These are phyloP conservation scores for Rhynchonycteris naso DNA, from an alignment of 2,797 vertebrate genomes.

Conservation along the genomic window DNA sequence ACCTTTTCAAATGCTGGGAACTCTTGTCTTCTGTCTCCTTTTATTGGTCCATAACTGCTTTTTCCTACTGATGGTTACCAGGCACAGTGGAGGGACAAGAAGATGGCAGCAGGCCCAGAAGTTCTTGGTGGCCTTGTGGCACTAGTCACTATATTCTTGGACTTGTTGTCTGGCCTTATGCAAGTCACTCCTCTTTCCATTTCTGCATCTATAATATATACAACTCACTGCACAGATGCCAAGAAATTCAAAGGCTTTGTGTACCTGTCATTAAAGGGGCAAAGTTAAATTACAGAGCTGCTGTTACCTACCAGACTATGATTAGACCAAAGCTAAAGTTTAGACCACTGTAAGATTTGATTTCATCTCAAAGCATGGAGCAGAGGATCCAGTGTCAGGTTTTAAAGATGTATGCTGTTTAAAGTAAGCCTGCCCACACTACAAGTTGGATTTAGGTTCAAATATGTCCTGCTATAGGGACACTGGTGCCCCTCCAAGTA, in stretches of 20 bases:
- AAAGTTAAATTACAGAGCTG: background rate
- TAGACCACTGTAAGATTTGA: slow-evolving; percentile 37
- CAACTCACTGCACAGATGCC: slow-evolving; percentile 59
- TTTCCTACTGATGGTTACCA: background rate
- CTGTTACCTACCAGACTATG: background rate
- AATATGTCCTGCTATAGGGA: background rate
- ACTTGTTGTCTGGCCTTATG: background rate
- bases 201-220: slow-evolving; percentile 47
- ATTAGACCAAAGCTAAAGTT: slow-evolving; percentile 37
- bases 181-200: background rate
- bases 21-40: background rate
- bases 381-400: background rate
- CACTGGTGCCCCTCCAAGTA: background rate
- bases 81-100: background rate
- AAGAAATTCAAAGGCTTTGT: slow-evolving; percentile 68
- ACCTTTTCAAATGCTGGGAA: background rate
- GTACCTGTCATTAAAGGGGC: slow-evolving; percentile 50
- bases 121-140: fast-evolving
- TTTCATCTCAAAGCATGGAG: slow-evolving; percentile 26
- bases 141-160: background rate
- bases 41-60: background rate
- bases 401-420: background rate
- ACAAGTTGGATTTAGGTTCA: background rate
- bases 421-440: background rate
- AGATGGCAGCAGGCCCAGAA: background rate